These are phyloP conservation scores for Drosophila birchii DNA, from an alignment of 2,888 invertebrate genomes.

Conservation along the genomic window DNA sequence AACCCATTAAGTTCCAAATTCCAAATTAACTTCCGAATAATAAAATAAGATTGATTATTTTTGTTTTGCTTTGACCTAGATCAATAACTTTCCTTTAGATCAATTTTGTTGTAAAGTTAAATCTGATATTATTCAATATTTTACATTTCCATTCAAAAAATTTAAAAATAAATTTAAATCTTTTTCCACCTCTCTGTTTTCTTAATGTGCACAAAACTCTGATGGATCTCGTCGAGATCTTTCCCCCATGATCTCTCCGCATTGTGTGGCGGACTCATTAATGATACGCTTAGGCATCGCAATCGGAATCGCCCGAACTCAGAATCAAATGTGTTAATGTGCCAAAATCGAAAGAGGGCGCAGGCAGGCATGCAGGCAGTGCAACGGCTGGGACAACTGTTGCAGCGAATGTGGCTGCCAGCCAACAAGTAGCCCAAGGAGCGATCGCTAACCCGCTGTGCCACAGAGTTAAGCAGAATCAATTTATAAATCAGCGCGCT, in stretches of 20 bases:
- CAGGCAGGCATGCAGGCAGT: conserved; percentile 30
- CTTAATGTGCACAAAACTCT: neutral
- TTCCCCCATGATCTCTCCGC: conserved; percentile 1
- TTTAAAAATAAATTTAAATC: too few species aligned
- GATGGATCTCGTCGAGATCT: neutral
- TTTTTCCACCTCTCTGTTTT: neutral
- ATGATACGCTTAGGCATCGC: conserved; percentile 57
- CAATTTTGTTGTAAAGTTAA: too few species aligned
- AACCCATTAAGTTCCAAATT: too few species aligned
- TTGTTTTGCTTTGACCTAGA: too few species aligned
- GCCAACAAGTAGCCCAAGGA: conserved; percentile 56
- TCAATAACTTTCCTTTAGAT: too few species aligned
- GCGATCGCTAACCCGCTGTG: conserved; percentile 77
- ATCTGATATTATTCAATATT: too few species aligned
- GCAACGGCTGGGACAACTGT: conserved; percentile 22
- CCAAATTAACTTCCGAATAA: too few species aligned
- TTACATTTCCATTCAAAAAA: too few species aligned
- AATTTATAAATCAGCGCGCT: conserved; percentile 83
- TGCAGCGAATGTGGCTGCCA: conserved; percentile 30
- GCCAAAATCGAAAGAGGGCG: conserved; percentile 65
- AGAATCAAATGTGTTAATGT: conserved; percentile 73
- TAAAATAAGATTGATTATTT: too few species aligned
- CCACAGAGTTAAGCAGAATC: conserved; percentile 82
- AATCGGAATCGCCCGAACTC: conserved; percentile 17
- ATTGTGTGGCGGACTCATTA: conserved; percentile 61